Evolutionary conservation across 2,113 vertebrate species (phyloP).

Genomic region (Datnioides undecimradiatus): DNA sequence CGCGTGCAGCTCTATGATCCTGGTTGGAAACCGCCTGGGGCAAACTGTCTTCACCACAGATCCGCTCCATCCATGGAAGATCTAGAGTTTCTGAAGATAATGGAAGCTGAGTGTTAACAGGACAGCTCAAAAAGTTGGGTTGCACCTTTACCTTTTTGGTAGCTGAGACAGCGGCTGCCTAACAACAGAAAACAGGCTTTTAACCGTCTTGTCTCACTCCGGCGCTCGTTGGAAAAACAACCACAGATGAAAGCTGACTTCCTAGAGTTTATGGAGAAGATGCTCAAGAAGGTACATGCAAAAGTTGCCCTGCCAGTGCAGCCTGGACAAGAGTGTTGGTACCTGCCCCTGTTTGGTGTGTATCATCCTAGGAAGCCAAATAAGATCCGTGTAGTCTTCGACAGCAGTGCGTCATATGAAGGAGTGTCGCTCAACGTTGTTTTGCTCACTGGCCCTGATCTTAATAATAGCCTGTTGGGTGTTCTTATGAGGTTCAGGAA

Average conservation of each 20-base stretch:
- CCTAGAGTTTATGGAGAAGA: constrained; percentile 5
- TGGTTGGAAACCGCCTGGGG: not conserved
- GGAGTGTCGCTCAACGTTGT: not conserved
- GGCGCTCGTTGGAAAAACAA: too few relatives aligned
- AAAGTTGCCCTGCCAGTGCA: not conserved
- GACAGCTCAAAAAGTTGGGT: not conserved
- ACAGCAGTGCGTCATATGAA: not conserved
- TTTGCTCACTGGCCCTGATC: not conserved
- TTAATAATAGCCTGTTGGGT: too few relatives aligned
- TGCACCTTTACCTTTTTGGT: not conserved
- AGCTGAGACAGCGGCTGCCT: too few relatives aligned
- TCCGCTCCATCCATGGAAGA: too few relatives aligned
- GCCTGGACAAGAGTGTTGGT: not conserved
- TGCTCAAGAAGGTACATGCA: not conserved
- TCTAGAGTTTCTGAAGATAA: not conserved
- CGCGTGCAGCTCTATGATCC: not conserved
- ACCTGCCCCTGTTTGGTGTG: not conserved
- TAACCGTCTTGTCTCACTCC: too few relatives aligned
- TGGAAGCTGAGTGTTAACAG: not conserved
- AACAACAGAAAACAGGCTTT: too few relatives aligned
- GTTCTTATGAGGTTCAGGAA: too few relatives aligned
- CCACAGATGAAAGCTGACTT: too few relatives aligned
- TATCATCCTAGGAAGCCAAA: not conserved
- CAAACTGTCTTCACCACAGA: too few relatives aligned
- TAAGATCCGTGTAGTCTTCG: not conserved